A percentile compares a stretch with the other conserved stretches of the same genome.
phyloP scores from a whole-genome alignment of 1,140 invertebrate genomes.

The Pemphigus obesinymphae region DNA sequence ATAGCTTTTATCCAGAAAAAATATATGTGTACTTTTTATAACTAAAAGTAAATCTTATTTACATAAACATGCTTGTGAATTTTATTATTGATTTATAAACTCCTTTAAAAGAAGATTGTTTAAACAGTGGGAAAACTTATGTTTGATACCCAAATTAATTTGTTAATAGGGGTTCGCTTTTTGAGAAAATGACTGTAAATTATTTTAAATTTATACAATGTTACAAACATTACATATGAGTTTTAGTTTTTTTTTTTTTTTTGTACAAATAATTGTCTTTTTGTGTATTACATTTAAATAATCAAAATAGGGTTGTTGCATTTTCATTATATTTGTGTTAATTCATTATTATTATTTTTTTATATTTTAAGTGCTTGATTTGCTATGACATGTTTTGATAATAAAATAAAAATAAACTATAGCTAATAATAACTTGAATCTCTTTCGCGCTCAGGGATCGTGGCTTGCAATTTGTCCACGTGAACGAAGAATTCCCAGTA shows the following conservation, averaged over 20 bases:
- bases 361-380: not conserved
- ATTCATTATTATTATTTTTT: not conserved
- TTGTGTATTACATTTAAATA: not conserved
- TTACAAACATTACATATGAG: not conserved
- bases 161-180: not conserved
- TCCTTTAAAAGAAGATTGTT: not conserved
- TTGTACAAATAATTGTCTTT: not conserved
- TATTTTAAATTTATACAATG: constrained; percentile 4
- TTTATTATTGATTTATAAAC: not conserved
- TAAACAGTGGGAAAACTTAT: not conserved
- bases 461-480: constrained; percentile 73
- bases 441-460: constrained; percentile 75
- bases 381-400: not conserved
- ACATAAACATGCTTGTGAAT: not conserved
- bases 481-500: constrained; percentile 88
- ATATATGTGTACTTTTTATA: not conserved
- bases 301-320: constrained; percentile 18
- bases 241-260: not conserved
- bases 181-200: not conserved
- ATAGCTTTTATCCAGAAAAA: constrained; percentile 3
- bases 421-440: no score
- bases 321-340: not conserved
- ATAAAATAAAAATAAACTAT: not conserved
- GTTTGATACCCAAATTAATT: not conserved
- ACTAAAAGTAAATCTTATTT: not conserved